Conservation (phyloP, 2,797 vertebrate species). For the Pantherophis vulpinus region DNA sequence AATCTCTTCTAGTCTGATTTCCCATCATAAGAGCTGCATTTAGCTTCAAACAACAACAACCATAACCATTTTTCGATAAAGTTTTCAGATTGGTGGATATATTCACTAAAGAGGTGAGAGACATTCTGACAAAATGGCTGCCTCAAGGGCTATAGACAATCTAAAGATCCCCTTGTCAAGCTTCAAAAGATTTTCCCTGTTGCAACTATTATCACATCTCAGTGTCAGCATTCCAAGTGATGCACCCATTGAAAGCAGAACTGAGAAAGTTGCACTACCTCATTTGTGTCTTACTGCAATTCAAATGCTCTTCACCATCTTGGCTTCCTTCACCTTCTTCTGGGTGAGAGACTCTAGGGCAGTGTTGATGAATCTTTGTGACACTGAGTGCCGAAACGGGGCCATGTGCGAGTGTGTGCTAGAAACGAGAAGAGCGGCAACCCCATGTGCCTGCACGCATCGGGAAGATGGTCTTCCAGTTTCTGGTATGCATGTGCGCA, state of each 20-base stretch:
- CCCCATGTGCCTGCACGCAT: too few species aligned
- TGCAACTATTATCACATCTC: too few species aligned
- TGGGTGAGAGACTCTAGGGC: neutral
- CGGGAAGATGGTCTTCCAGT: too few species aligned
- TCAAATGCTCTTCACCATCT: neutral
- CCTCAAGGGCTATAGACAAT: neutral
- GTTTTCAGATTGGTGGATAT: neutral
- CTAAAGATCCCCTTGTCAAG: neutral
- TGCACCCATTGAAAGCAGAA: too few species aligned
- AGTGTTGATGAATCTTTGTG: too few species aligned
- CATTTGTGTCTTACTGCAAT: neutral
- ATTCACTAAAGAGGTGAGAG: neutral
- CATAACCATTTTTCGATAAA: neutral
- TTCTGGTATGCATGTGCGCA: too few species aligned
- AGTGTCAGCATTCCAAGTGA: too few species aligned
- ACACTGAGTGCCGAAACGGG: too few species aligned
- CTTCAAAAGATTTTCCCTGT: too few species aligned
- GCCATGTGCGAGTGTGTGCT: too few species aligned
- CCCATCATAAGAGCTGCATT: neutral
- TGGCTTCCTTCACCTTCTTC: neutral
- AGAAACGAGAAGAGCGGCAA: too few species aligned
- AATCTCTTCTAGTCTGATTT: neutral
- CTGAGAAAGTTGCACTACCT: neutral
- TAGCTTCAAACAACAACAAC: neutral
- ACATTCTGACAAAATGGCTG: neutral